These are phyloP conservation scores for Adelosebastes latens DNA, from an alignment of 2,797 vertebrate genomes.

Conservation along the genomic window DNA sequence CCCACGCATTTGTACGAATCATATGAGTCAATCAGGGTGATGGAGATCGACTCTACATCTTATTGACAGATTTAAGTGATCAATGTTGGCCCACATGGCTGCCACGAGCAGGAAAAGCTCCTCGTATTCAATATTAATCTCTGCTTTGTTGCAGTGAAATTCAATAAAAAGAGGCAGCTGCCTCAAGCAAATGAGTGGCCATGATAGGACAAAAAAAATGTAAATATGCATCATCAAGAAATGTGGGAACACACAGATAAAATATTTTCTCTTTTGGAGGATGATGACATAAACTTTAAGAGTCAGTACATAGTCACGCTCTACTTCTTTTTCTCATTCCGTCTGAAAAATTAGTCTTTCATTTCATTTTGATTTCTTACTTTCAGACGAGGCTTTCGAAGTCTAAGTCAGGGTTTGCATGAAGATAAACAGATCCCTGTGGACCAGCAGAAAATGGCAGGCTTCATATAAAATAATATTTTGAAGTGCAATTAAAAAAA, in stretches of 20 bases:
- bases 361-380: not conserved
- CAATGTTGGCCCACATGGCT: not conserved
- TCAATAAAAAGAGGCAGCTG: not conserved
- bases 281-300: not conserved
- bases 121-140: not conserved
- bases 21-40: not conserved
- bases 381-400: not conserved
- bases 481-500: conserved; percentile 1
- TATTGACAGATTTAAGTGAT: not conserved
- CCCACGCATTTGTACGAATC: not conserved
- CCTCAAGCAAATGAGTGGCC: not conserved
- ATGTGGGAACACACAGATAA: not conserved
- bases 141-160: not conserved
- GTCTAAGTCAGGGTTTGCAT: not conserved
- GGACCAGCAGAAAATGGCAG: not conserved
- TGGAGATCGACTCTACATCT: not conserved
- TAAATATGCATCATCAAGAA: not conserved
- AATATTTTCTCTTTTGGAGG: not conserved
- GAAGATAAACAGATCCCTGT: conserved; percentile 5
- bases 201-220: not conserved
- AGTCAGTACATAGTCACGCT: not conserved
- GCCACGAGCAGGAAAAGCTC: not conserved
- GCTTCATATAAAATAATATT: not conserved
- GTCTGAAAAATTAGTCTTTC: not conserved
- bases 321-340: not conserved